Conservation (phyloP, 2,113 vertebrate species). For the Osmerus eperlanus region DNA sequence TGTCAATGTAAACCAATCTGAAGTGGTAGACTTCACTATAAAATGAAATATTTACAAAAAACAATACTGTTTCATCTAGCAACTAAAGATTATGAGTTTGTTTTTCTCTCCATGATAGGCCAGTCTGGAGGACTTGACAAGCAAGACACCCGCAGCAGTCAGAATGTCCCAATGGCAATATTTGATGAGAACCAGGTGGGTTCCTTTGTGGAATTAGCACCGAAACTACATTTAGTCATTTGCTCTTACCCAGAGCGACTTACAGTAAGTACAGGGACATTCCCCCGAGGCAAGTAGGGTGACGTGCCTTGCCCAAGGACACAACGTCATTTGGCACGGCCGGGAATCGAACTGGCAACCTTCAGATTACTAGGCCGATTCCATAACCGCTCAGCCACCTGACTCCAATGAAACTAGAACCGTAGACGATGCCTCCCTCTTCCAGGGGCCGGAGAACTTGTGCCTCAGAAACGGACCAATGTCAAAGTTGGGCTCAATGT, state of each 20-base stretch:
- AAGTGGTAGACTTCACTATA: no score
- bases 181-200: constrained; percentile 74
- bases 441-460: constrained; percentile 70
- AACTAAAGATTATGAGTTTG: neutral
- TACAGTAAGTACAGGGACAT: no score
- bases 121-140: constrained; percentile 47
- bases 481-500: constrained; percentile 54
- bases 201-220: constrained; percentile 20
- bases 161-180: constrained; percentile 54
- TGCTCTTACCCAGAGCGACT: no score
- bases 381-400: no score
- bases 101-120: constrained; percentile 43
- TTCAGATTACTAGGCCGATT: no score
- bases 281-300: no score
- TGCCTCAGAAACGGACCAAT: constrained; percentile 68
- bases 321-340: no score
- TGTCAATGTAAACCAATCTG: no score
- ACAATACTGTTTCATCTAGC: no score
- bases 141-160: constrained; percentile 53
- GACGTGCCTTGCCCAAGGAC: no score
- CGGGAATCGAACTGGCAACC: no score
- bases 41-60: no score
- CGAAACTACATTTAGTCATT: constrained; percentile 1
- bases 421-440: constrained; percentile 66
- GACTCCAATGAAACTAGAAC: constrained; percentile 26